These are phyloP conservation scores for Galaxias olidus DNA, from an alignment of 2,797 vertebrate species.

Conservation along the genomic window DNA sequence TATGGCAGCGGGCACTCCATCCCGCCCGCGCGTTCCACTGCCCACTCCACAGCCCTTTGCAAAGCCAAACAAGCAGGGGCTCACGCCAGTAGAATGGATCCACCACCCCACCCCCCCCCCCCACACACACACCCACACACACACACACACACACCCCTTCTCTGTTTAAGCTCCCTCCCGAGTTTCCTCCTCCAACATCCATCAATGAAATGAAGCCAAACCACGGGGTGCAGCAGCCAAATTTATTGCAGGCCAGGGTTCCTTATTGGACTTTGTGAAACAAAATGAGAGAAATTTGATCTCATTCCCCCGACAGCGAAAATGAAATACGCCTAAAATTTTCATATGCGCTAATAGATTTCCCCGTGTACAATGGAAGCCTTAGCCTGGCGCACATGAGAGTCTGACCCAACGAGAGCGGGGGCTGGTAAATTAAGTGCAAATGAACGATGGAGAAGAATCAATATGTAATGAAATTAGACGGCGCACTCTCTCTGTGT, in stretches of 20 bases:
- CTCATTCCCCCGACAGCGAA: slow-evolving; percentile 13
- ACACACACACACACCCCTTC: too few relatives aligned
- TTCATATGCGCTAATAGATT: slow-evolving; percentile 34
- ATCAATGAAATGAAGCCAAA: slow-evolving; percentile 68
- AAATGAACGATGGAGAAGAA: slow-evolving; percentile 40
- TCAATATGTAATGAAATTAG: slow-evolving; percentile 51
- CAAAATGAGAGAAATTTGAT: slow-evolving; percentile 41
- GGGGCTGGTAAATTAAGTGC: slow-evolving; percentile 37
- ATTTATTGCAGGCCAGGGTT: slow-evolving; percentile 50
- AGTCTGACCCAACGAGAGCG: slow-evolving; percentile 20
- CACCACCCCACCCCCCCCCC: slow-evolving; percentile 34
- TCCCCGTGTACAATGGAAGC: slow-evolving; percentile 22
- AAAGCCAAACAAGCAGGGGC: slow-evolving; percentile 51
- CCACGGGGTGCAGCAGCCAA: slow-evolving; percentile 35
- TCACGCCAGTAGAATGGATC: slow-evolving; percentile 58
- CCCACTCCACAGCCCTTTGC: slow-evolving; percentile 66
- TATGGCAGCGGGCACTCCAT: slow-evolving; percentile 75
- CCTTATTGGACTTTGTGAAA: slow-evolving; percentile 52
- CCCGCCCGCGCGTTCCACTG: slow-evolving; percentile 61
- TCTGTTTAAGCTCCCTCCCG: slow-evolving; percentile 61
- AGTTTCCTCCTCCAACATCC: slow-evolving; percentile 53
- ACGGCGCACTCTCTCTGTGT: slow-evolving; percentile 19
- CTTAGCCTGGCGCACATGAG: slow-evolving; percentile 10
- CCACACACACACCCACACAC: too few relatives aligned
- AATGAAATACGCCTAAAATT: slow-evolving; percentile 25